These are phyloP conservation scores for Listronotus oregonensis DNA, from an alignment of 1,140 invertebrate genomes.

Conservation along the genomic window DNA sequence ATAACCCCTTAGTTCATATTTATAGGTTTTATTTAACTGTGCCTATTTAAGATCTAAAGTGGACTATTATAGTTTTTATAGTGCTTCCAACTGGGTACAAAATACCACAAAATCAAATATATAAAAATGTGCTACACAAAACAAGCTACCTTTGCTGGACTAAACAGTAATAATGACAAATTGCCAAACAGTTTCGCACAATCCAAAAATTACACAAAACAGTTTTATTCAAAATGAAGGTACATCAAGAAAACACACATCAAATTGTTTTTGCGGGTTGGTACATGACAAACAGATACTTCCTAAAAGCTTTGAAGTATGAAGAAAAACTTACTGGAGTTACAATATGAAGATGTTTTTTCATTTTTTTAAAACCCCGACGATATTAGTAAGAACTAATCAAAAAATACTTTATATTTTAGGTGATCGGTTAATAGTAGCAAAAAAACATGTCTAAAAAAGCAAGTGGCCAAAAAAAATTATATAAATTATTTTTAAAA, in stretches of 20 bases:
- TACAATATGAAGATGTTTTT: background rate
- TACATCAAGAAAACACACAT: slow-evolving; percentile 1
- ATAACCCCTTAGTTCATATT: no score
- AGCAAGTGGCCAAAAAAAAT: no score
- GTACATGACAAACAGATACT: slow-evolving; percentile 19
- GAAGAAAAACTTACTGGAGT: slow-evolving; percentile 8
- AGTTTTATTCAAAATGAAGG: slow-evolving; percentile 8
- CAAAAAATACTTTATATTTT: no score
- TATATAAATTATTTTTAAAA: no score
- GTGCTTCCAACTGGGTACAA: background rate
- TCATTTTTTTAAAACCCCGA: no score
- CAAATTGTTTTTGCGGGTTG: slow-evolving; percentile 4
- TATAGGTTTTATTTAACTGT: no score
- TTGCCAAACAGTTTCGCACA: slow-evolving; percentile 18
- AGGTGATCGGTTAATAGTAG: no score
- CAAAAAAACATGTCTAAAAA: no score
- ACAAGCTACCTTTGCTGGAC: slow-evolving; percentile 28
- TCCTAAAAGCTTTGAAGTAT: slow-evolving; percentile 20
- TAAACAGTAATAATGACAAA: slow-evolving; percentile 21
- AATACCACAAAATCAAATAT: slow-evolving; percentile 8
- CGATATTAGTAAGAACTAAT: no score
- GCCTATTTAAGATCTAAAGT: no score
- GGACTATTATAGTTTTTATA: background rate
- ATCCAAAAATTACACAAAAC: slow-evolving; percentile 16
- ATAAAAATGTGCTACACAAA: slow-evolving; percentile 29